These are phyloP conservation scores for Pogonomyrmex californicus DNA, from an alignment of 1,140 invertebrate species.

Conservation along the genomic window DNA sequence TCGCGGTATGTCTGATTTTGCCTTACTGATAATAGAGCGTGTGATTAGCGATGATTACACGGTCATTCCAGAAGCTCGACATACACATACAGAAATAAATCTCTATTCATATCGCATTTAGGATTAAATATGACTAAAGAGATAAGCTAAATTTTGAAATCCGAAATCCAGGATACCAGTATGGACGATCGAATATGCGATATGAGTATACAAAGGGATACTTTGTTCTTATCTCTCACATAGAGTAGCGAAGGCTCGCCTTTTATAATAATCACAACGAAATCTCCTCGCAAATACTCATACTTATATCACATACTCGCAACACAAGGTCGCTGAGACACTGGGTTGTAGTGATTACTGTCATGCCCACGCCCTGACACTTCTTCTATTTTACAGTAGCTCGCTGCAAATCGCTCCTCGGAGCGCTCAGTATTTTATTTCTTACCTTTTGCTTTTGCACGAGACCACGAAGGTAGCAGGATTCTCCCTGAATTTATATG, in stretches of 20 bases:
- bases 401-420: constrained; percentile 63
- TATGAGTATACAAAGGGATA: constrained; percentile 10
- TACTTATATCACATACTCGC: constrained; percentile 63
- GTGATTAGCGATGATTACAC: constrained; percentile 7
- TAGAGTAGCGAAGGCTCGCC: constrained; percentile 7
- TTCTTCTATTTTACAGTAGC: constrained; percentile 70
- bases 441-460: constrained; percentile 50
- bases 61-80: not conserved
- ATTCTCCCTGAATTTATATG: constrained; percentile 31
- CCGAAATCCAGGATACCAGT: no score
- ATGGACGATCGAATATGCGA: constrained; percentile 21
- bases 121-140: not conserved
- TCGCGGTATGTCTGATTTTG: constrained; percentile 30
- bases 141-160: no score
- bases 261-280: constrained; percentile 12
- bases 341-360: constrained; percentile 83
- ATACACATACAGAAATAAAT: not conserved
- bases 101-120: constrained; percentile 43
- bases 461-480: constrained; percentile 44
- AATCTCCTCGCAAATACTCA: constrained; percentile 36
- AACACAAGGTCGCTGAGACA: constrained; percentile 86
- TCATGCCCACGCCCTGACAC: constrained; percentile 86
- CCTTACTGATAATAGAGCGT: constrained; percentile 32
- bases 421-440: constrained; percentile 51
- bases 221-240: not conserved